A percentile compares a stretch with the other conserved stretches of the same genome.
These are phyloP conservation scores for Brevipalpus yothersi DNA, from an alignment of 1,140 invertebrate genomes.

Conservation along the genomic window DNA sequence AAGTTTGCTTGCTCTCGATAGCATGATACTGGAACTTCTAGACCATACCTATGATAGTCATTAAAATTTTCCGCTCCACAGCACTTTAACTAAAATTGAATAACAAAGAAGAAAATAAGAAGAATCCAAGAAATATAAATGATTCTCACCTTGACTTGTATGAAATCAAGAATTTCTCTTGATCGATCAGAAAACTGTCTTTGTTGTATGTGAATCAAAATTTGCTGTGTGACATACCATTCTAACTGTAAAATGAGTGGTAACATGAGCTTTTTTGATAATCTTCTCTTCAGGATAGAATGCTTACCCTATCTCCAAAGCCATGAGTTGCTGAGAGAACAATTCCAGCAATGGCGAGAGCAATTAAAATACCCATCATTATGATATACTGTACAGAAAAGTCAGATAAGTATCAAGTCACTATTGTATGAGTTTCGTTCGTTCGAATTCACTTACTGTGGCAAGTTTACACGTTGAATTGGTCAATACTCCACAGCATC, in stretches of 20 bases:
- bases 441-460: neutral
- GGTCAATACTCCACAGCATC: neutral
- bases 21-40: constrained; percentile 8
- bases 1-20: constrained; percentile 5
- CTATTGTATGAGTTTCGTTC: neutral
- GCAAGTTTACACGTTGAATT: constrained; percentile 1
- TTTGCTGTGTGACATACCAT: constrained; percentile 7
- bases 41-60: constrained; percentile 9
- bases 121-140: neutral
- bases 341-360: neutral
- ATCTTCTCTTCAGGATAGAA: neutral
- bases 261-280: neutral
- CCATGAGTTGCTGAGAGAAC: constrained; percentile 3
- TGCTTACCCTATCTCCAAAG: constrained; percentile 1
- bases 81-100: constrained; percentile 5
- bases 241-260: constrained; percentile 6
- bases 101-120: neutral
- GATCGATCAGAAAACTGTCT: constrained; percentile 3
- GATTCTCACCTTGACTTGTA: constrained; percentile 10
- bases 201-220: constrained; percentile 7
- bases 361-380: neutral
- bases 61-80: constrained; percentile 10
- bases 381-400: neutral
- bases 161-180: constrained; percentile 7
- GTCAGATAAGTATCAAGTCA: neutral